These are phyloP conservation scores for Saccostrea cuccullata DNA, from an alignment of 1,140 invertebrate genomes.

Conservation along the genomic window DNA sequence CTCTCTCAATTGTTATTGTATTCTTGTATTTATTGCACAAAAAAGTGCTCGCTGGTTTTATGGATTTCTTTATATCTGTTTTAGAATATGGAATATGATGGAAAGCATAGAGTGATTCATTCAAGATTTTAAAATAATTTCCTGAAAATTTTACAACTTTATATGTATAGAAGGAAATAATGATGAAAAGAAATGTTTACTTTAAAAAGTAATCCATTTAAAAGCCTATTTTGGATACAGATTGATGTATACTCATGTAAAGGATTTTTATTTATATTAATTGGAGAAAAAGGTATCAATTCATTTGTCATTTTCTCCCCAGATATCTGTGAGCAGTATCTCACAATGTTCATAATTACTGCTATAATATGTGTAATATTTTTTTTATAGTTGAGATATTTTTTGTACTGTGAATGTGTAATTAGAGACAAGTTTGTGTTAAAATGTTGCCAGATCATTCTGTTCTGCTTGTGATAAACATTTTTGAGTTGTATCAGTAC, in stretches of 20 bases:
- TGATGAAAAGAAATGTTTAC: neutral
- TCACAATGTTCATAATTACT: neutral
- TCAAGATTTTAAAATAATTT: neutral
- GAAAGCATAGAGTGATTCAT: neutral
- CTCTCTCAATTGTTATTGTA: neutral
- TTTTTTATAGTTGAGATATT: slow-evolving; percentile 16
- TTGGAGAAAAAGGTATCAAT: neutral
- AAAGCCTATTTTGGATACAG: neutral
- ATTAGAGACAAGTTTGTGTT: slow-evolving; percentile 23
- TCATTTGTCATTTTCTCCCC: neutral
- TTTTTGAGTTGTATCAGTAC: neutral
- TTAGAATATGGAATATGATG: neutral
- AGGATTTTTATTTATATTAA: neutral
- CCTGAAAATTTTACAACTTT: neutral
- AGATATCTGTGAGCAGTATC: neutral
- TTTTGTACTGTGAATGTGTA: slow-evolving; percentile 27
- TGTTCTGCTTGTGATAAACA: slow-evolving; percentile 5
- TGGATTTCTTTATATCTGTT: neutral
- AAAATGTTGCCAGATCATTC: slow-evolving; percentile 2
- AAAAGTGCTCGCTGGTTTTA: neutral
- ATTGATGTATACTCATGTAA: neutral
- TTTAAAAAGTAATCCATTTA: neutral
- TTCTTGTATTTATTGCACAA: neutral
- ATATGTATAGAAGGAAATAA: neutral
- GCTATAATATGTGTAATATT: neutral